Evolutionary conservation across 2,797 vertebrate genomes (phyloP), one percentile per base, ranked within the genome.

Genomic region (Apogon talboti): DNA sequence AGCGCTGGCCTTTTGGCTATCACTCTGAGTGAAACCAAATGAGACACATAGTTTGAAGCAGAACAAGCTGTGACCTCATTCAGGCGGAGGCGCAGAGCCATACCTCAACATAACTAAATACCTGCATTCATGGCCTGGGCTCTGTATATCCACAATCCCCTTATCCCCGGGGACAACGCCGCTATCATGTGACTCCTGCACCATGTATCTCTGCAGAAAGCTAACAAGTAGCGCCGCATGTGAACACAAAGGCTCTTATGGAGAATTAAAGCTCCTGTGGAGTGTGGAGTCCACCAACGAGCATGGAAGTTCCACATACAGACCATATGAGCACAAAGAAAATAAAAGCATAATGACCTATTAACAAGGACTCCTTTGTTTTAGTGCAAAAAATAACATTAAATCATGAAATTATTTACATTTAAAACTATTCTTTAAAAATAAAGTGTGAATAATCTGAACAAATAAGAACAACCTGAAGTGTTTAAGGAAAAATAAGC

Each of bases 51-150:
- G 53, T 71, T 84, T 79, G 70, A 87, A 88, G 76, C 86, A 68
- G 76, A 89, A 73, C 78, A 82, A 64, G 67, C 62, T 71, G 57
- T 87, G 85, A 92, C 88, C 89, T 79, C 65, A 24, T 82, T 89
- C 55, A 54, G 37, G 45, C 66, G 21, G 13, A 3, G 24, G 58
- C 71, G 63, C 38, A 48, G 67, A 65, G 70, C 57, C 40, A 79
- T 66, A 49, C 38, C 69, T 86, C 71, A 75, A 69, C 66, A 79
- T 58, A 59, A 79, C 72, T 81, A 58, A 82, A 79, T 53, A 78
- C 78, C 65, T 86, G 52, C 55, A 54, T 79, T 59, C 75, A 73
- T 59, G 62, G 59, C 15, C 18, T 18, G 5, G 1, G n/a, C 48
- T 66, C 33, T 33, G 47, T 71, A 19, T 35, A 64, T 58, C 45